Conservation (phyloP, 2,797 vertebrate genomes). For the Arnoldichthys spilopterus region DNA sequence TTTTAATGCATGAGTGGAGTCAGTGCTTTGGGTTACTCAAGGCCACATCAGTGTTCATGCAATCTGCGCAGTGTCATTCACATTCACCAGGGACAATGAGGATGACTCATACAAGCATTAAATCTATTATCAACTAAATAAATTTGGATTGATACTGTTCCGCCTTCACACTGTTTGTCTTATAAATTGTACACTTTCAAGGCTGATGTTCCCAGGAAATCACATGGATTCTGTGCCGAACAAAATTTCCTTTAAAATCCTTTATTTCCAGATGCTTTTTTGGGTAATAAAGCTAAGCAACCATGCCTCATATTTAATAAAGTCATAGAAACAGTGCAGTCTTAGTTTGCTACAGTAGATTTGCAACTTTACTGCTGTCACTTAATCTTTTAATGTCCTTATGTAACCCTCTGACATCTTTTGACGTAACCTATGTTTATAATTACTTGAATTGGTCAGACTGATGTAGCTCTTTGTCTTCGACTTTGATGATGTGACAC, state of each 20-base stretch:
- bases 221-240: background rate
- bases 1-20: background rate
- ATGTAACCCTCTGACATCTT: background rate
- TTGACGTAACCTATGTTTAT: conserved; percentile 13
- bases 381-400: conserved; percentile 9
- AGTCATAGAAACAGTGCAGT: background rate
- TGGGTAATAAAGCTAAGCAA: background rate
- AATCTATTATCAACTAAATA: background rate
- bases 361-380: background rate
- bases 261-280: too few species aligned
- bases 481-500: conserved; percentile 41
- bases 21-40: background rate
- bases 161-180: background rate
- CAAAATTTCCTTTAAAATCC: background rate
- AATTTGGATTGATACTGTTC: background rate
- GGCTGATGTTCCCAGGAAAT: background rate
- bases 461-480: conserved; percentile 24
- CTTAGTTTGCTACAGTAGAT: background rate
- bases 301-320: background rate
- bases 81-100: background rate
- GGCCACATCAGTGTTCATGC: background rate
- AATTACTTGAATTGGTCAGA: background rate
- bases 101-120: background rate
- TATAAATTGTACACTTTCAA: background rate
- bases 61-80: background rate